Conservation (phyloP, 2,888 invertebrate species). For the Tinea trinotella region DNA sequence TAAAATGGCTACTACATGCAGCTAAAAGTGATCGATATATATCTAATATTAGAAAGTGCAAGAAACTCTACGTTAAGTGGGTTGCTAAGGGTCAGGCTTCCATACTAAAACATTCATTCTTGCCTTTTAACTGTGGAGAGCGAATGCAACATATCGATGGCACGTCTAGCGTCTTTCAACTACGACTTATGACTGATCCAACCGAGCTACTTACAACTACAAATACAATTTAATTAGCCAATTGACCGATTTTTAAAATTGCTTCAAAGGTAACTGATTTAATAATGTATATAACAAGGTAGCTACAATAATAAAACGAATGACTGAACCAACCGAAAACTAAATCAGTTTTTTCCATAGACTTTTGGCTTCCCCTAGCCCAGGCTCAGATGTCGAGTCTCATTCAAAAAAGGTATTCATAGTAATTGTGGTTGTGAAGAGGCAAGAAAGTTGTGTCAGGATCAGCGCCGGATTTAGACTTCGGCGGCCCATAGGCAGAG, state of each 20-base stretch:
- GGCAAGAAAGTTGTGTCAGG: no score
- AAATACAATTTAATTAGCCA: background rate
- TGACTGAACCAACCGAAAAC: no score
- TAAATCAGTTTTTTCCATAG: no score
- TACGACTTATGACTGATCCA: background rate
- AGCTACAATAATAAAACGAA: no score
- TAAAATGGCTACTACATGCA: background rate
- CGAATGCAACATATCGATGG: conserved; percentile 2
- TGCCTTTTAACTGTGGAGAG: background rate
- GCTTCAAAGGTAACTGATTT: no score
- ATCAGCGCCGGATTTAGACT: no score
- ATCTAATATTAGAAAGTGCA: conserved; percentile 14
- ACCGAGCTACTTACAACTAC: background rate
- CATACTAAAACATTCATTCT: background rate
- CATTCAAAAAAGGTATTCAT: no score
- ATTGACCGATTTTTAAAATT: background rate
- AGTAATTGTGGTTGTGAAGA: no score
- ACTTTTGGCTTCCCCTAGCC: no score
- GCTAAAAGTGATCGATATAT: conserved; percentile 4
- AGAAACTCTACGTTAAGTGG: conserved; percentile 7
- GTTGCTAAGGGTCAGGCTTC: background rate
- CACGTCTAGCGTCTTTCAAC: conserved; percentile 9
- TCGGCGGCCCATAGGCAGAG: no score
- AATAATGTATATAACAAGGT: no score
- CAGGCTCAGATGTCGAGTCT: no score